These are phyloP conservation scores for Pristionchus arcanus DNA, from an alignment of 2,888 invertebrate genomes.

Conservation along the genomic window DNA sequence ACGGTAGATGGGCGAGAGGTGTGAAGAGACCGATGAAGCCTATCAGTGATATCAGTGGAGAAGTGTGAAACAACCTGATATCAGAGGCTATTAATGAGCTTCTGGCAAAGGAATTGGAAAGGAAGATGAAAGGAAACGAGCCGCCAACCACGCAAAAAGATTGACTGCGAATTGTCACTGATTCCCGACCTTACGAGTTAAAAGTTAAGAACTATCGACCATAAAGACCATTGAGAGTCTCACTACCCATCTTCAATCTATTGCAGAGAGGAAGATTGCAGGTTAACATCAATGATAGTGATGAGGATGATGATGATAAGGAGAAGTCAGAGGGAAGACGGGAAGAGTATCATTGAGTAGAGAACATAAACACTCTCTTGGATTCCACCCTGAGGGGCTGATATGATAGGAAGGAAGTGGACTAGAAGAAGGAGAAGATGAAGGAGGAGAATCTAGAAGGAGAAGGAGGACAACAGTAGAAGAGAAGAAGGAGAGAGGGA, in stretches of 20 bases:
- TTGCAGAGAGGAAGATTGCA: too few relatives aligned
- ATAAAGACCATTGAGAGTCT: background rate
- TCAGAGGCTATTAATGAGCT: conserved; percentile 31
- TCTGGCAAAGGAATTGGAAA: background rate
- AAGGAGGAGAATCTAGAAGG: background rate
- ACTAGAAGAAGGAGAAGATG: background rate
- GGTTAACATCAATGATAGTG: background rate
- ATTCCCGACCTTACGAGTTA: background rate
- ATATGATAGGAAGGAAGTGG: background rate
- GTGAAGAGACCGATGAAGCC: background rate
- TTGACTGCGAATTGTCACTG: background rate
- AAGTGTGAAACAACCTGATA: conserved; percentile 1
- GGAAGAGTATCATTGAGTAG: background rate
- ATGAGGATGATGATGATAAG: background rate
- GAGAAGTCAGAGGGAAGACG: background rate
- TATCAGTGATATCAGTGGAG: conserved; percentile 15
- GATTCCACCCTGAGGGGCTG: background rate
- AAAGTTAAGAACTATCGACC: background rate
- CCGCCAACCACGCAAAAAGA: conserved; percentile 1
- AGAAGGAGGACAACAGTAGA: conserved; percentile 8
- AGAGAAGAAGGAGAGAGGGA: conserved; percentile 33
- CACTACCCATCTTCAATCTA: background rate
- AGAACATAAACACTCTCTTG: background rate
- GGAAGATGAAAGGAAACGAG: conserved; percentile 40
- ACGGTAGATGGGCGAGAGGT: conserved; percentile 38